Evolutionary conservation across 2,888 invertebrate genomes (phyloP), one percentile per base, ranked within the genome.

Genomic region (Labia minor): DNA sequence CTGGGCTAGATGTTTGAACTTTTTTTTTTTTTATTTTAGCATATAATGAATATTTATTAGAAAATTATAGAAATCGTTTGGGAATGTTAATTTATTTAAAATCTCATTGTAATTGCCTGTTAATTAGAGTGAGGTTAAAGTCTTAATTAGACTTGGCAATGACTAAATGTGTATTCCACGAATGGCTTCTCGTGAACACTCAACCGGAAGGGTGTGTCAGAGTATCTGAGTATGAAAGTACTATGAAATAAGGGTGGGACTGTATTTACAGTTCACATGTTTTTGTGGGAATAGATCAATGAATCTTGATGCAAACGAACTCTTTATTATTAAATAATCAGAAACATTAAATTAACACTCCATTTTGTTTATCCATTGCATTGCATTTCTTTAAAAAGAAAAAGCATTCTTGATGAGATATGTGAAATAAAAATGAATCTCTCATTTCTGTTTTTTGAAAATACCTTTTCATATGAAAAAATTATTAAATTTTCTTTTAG

Each of bases 131-230:
- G 49, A 49, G n/a, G 14, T 16, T 49, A 49, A 49, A 49, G n/a
- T 49, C 49, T 49, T 49, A 49, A 49, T 49, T 49, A 49, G 49
- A n/a, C 49, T 16, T 49, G 2, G 49, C 49, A 49, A 49, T 49
- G 49, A 49, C 49, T 49, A 49, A 49, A n/a, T 10, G 49, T n/a
- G 49, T 10, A 49, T 49, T 49, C 49, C 49, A 49, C 49, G 49
- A 49, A 49, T 49, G 49, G 49, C 49, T 49, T 49, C 49, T 49
- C 49, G 49, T 49, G 49, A 11, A 49, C 49, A 49, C n/a, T 49
- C 49, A 49, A 8, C 8, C 49, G 14, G 49, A 3, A 4, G 49
- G 49, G 14, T 10, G 49, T 4, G 49, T 49, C n/a, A n/a, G n/a
- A n/a, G 49, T 49, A 14, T 49, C 49, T 16, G 6, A 8, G 49